Percentiles rank a stretch among this genome's conserved stretches.
These are phyloP conservation scores for Myoxocephalus aenaeus DNA, from an alignment of 2,797 vertebrate species.

Conservation along the genomic window DNA sequence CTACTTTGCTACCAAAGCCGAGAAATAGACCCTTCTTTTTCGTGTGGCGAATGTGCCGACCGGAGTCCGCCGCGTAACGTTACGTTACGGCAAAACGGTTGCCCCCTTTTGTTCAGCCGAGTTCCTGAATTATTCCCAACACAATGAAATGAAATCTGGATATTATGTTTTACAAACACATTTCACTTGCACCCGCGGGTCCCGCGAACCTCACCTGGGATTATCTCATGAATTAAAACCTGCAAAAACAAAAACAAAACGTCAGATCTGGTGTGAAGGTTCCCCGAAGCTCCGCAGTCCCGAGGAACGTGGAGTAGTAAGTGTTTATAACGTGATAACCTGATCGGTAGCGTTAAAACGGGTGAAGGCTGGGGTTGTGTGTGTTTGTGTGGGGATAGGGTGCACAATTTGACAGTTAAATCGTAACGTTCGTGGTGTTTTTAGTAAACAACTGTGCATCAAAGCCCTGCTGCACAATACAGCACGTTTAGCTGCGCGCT, in stretches of 20 bases:
- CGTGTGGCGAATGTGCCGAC: slow-evolving; percentile 80
- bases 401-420: background rate
- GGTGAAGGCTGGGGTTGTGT: slow-evolving; percentile 8
- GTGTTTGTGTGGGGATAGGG: background rate
- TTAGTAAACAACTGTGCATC: slow-evolving; percentile 5
- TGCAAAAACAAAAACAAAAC: background rate
- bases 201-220: slow-evolving; percentile 46
- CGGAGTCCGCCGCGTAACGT: slow-evolving; percentile 58
- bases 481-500: slow-evolving; percentile 28
- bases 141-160: slow-evolving; percentile 74
- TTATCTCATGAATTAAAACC: slow-evolving; percentile 63
- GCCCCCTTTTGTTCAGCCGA: slow-evolving; percentile 85
- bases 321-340: slow-evolving; percentile 74
- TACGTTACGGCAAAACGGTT: slow-evolving; percentile 70
- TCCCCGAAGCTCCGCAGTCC: slow-evolving; percentile 77
- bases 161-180: slow-evolving; percentile 62
- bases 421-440: background rate
- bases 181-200: slow-evolving; percentile 27
- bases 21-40: slow-evolving; percentile 40
- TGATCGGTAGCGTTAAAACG: slow-evolving; percentile 35
- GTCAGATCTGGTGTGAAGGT: slow-evolving; percentile 64
- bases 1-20: background rate
- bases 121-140: slow-evolving; percentile 82
- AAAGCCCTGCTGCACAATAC: slow-evolving; percentile 32
- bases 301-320: slow-evolving; percentile 84